Base-by-base conservation (phyloP, 2,888 invertebrate species). In the Tupiocoris notatus region DNA sequence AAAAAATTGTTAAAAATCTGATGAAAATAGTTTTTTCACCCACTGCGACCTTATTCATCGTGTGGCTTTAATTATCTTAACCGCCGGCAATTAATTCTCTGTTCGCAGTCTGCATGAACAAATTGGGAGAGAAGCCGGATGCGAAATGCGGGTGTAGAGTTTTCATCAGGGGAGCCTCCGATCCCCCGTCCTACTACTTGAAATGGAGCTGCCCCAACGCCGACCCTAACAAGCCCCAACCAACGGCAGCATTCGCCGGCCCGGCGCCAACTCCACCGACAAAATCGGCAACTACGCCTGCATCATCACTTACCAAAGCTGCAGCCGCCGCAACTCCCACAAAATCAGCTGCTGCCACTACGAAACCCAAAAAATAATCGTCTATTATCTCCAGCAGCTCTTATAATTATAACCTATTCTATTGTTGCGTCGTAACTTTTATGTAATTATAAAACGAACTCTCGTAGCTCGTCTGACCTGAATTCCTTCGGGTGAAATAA, bases 201-300 rank as follows among this genome's bases (percentile, higher is more conserved):
- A 73, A 73, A 39, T 73, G 73, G 73, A 73, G 22, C 16, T 73
- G 73, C 63, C 73, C 73, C 54, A 73, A 73, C 63, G 62, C 25
- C 9, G 62, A 73, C 22, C 73, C 73, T 16, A 73, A 73, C 24
- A 73, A 73, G 21, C 73, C 73, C 2, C 23, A 21, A 21, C 73
- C 73, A 1, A 73, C 73, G 1, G 73, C 63, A 2, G 24, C 70
- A n/a, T n/a, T 20, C 7, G 18, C 63, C 12, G 63, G 21, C 9
- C 63, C 20, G 20, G 22, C 20, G n/a, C 59, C 59, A 18, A 18
- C 59, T 3, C 59, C 59, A 59, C n/a, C 59, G 59, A 59, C 59
- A 2, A 59, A 59, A 59, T 59, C 59, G 18, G 18, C 59, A 18
- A 18, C 20, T 3, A 18, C 59, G 6, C 20, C 59, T 39, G 39